These are phyloP conservation scores for Zapornia atra DNA, from an alignment of 2,113 vertebrate genomes.

Conservation along the genomic window DNA sequence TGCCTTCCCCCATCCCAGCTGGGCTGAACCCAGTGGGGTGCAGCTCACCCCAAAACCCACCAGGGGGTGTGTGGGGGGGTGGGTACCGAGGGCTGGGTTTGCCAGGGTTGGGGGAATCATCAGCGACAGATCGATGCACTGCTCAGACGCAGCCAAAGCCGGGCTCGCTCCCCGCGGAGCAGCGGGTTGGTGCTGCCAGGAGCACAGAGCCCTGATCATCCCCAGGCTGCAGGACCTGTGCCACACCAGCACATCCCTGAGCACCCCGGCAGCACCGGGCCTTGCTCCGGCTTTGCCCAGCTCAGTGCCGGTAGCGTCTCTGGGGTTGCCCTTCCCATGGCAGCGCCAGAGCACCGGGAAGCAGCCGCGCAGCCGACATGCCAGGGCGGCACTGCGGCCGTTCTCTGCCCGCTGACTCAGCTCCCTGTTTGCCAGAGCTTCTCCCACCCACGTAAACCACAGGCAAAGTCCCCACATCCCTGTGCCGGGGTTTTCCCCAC, in stretches of 20 bases:
- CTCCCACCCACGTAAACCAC: conserved; percentile 30
- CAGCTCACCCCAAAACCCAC: not conserved
- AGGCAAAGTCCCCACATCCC: conserved; percentile 33
- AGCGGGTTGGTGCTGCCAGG: not conserved
- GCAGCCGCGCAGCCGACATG: not conserved
- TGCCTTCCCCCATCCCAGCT: not conserved
- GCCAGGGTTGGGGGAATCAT: rapidly evolving
- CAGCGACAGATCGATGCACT: rapidly evolving
- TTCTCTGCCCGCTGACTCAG: conserved; percentile 39
- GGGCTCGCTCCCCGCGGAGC: not conserved
- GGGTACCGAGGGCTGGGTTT: not conserved
- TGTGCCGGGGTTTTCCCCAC: not conserved
- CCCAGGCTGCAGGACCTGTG: rapidly evolving
- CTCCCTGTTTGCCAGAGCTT: not conserved
- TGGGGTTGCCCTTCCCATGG: rapidly evolving
- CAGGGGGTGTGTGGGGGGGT: rapidly evolving
- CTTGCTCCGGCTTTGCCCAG: not conserved
- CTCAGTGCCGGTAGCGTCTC: not conserved
- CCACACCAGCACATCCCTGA: not conserved
- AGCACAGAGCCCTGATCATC: not conserved
- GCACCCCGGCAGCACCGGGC: not conserved
- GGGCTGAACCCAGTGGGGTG: not conserved
- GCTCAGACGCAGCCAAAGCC: not conserved
- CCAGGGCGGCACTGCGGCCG: not conserved
- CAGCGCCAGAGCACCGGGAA: not conserved